Conservation (phyloP, 2,888 invertebrate species). For the Bembecia ichneumoniformis region DNA sequence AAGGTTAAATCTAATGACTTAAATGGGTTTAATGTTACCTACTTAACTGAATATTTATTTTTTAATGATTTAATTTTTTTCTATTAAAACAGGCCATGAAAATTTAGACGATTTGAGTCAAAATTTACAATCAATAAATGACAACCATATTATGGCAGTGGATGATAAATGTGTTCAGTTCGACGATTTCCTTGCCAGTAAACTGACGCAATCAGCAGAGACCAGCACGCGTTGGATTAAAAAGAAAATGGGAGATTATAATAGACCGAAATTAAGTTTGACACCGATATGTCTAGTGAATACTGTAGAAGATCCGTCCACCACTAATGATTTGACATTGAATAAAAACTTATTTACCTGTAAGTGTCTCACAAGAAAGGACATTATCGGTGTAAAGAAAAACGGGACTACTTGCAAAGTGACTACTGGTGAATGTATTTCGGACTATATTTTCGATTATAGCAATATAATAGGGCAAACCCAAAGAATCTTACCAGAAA, state of each 20-base stretch:
- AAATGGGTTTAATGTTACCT: too few species aligned
- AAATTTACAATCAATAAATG: too few species aligned
- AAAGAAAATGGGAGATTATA: constrained; percentile 4
- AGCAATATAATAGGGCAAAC: neutral
- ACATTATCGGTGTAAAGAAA: too few species aligned
- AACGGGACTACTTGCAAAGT: too few species aligned
- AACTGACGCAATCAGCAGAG: neutral
- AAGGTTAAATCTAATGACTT: too few species aligned
- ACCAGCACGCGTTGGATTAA: neutral
- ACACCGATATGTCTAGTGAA: constrained; percentile 37
- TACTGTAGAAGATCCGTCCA: constrained; percentile 18
- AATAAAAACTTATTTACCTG: constrained; percentile 3
- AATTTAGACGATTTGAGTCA: too few species aligned
- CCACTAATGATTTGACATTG: neutral
- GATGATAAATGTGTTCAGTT: too few species aligned
- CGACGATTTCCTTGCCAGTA: too few species aligned
- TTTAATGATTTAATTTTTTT: too few species aligned
- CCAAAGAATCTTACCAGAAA: constrained; percentile 20
- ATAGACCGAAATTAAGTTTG: constrained; percentile 23
- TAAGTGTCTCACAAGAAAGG: neutral
- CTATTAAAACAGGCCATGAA: too few species aligned
- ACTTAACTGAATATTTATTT: too few species aligned
- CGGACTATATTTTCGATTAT: neutral
- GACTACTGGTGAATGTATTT: neutral
- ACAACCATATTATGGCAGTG: too few species aligned